Evolutionary conservation across 2,113 vertebrate genomes (phyloP).

Genomic region (Tychaedon coryphoeus): DNA sequence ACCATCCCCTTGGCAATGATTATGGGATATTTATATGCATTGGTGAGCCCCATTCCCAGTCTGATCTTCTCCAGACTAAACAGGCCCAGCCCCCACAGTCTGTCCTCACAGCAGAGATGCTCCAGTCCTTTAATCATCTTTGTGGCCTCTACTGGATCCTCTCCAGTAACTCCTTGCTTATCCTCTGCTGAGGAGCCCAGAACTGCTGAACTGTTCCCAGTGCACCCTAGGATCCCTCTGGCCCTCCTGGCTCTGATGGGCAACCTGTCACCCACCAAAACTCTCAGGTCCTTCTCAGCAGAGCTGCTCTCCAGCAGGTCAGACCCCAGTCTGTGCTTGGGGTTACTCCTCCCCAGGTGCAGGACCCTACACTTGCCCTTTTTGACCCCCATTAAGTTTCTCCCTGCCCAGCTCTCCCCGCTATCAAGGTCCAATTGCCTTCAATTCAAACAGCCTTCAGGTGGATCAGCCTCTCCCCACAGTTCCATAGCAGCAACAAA

Average conservation of each 20-base stretch:
- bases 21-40: not conserved
- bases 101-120: not conserved
- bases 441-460: not conserved
- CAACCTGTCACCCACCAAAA: not conserved
- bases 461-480: too few species aligned
- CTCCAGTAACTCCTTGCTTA: not conserved
- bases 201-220: not conserved
- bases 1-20: not conserved
- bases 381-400: not conserved
- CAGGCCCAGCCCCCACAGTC: not conserved
- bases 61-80: not conserved
- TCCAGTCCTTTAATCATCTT: not conserved
- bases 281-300: not conserved
- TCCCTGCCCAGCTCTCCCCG: fast-evolving
- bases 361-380: not conserved
- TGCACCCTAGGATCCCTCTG: not conserved
- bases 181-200: not conserved
- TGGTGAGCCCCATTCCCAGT: not conserved
- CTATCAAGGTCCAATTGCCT: fast-evolving
- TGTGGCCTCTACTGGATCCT: not conserved
- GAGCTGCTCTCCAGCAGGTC: not conserved
- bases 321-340: not conserved
- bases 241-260: not conserved
- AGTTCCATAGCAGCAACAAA: not conserved
- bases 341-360: not conserved